These are phyloP conservation scores for Botia kubotai DNA, from an alignment of 2,797 vertebrate genomes.

Conservation along the genomic window DNA sequence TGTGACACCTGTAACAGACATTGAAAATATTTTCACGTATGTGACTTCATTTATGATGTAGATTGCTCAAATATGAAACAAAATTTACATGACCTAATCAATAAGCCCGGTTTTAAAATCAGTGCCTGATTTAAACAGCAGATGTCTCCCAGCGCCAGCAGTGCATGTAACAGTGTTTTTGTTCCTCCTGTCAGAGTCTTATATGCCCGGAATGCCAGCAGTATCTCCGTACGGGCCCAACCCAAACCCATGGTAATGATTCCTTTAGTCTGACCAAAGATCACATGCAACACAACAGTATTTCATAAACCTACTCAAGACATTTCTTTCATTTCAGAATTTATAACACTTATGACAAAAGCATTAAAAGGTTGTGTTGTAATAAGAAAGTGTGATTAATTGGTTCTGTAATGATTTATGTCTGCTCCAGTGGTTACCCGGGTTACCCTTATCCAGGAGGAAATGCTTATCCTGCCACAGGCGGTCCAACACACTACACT, in stretches of 20 bases:
- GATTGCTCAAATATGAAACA: neutral
- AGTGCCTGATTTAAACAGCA: constrained; percentile 58
- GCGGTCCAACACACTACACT: constrained; percentile 86
- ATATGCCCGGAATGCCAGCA: constrained; percentile 91
- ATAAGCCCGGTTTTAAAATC: neutral
- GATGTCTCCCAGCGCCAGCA: constrained; percentile 66
- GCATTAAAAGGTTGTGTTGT: neutral
- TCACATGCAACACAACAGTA: neutral
- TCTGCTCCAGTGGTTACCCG: constrained; percentile 82
- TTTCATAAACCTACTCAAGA: neutral
- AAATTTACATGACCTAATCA: neutral
- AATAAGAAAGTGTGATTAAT: constrained; percentile 8
- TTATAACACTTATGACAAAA: neutral
- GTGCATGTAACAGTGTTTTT: constrained; percentile 2
- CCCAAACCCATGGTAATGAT: constrained; percentile 87
- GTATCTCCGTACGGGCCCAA: constrained; percentile 87
- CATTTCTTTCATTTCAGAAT: neutral
- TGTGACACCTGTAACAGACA: neutral
- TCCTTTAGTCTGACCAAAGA: constrained; percentile 27
- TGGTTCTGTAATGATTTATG: constrained; percentile 37
- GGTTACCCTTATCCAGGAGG: constrained; percentile 87
- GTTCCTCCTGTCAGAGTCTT: constrained; percentile 84
- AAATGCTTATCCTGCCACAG: constrained; percentile 86
- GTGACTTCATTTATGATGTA: neutral
- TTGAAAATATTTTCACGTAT: neutral